These are phyloP conservation scores for Troides helena DNA, from an alignment of 2,888 invertebrate genomes.

Conservation along the genomic window DNA sequence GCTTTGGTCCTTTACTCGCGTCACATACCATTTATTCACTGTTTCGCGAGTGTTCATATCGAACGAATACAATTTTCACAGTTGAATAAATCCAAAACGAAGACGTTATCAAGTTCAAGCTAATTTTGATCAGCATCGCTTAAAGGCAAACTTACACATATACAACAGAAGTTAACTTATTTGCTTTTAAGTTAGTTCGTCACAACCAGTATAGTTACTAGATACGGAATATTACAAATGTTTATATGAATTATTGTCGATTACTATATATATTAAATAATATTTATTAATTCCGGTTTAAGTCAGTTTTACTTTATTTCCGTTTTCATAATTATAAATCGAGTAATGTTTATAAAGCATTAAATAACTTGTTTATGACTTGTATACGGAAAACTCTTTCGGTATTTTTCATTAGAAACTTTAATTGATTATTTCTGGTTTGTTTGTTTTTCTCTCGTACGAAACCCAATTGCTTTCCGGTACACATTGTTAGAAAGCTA, in stretches of 20 bases:
- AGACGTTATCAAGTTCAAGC: not conserved
- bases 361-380: not conserved
- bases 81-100: slow-evolving; percentile 11
- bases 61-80: slow-evolving; percentile 10
- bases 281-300: not conserved
- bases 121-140: not conserved
- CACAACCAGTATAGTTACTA: too few relatives aligned
- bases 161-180: too few relatives aligned
- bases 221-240: too few relatives aligned
- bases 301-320: not conserved
- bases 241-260: too few relatives aligned
- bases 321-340: not conserved
- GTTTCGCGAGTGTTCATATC: slow-evolving; percentile 9
- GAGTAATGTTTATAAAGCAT: not conserved
- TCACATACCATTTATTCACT: slow-evolving; percentile 25
- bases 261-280: too few relatives aligned
- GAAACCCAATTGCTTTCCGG: slow-evolving; percentile 5
- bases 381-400: slow-evolving; percentile 1
- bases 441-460: slow-evolving; percentile 9
- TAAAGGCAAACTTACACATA: too few relatives aligned
- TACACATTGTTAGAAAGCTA: slow-evolving; percentile 13
- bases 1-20: not conserved
- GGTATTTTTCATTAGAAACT: slow-evolving; percentile 5
- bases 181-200: too few relatives aligned
- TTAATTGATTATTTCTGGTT: slow-evolving; percentile 10